Evolutionary conservation across 2,888 invertebrate genomes (phyloP), one percentile per base, ranked within the genome.

Genomic region (Exocentrus adspersus): DNA sequence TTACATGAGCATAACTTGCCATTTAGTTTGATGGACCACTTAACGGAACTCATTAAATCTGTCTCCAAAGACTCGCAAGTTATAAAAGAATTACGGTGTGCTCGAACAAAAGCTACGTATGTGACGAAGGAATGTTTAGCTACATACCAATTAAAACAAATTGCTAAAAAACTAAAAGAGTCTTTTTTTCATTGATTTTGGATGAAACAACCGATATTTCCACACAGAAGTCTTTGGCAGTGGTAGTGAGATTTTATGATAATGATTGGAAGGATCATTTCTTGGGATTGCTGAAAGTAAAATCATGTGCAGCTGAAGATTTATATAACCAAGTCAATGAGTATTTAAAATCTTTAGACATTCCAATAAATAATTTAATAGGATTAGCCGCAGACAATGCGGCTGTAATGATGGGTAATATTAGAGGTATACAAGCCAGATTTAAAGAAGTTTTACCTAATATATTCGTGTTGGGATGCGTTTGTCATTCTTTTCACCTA

Each of bases 1-100:
- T 48, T 71, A 10, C 69, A 68, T 28, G 68, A 70, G 45, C 71
- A 71, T 41, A 71, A 71, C 45, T 57, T 73, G 17, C 64, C 70
- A 17, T 67, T 74, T 61, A 16, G 56, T 6, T 20, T 70, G 5
- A 68, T 70, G 68, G 71, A 72, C 43, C 69, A 71, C 53, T 52
- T 72, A 17, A 57, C 66, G 2, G 37, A 58, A 17, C 53, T 69
- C 1, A 9, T 68, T 6, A 12, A 24, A 7, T 57, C 60, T 30
- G 50, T 67, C 19, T 70, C 57, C 37, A 60, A 60, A 12, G 71
- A 74, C 46, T 73, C 70, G 3, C 48, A 58, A 48, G 65, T 73
- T 37, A 71, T 68, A 6, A 65, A 70, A 43, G 17, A 62, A 28
- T 51, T 74, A 7, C 62, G 68, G 53, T 64, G 64, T 62, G 19